Evolutionary conservation across 2,888 invertebrate genomes (phyloP), one percentile per base, ranked within the genome.

Genomic region (Bedellia somnulentella): DNA sequence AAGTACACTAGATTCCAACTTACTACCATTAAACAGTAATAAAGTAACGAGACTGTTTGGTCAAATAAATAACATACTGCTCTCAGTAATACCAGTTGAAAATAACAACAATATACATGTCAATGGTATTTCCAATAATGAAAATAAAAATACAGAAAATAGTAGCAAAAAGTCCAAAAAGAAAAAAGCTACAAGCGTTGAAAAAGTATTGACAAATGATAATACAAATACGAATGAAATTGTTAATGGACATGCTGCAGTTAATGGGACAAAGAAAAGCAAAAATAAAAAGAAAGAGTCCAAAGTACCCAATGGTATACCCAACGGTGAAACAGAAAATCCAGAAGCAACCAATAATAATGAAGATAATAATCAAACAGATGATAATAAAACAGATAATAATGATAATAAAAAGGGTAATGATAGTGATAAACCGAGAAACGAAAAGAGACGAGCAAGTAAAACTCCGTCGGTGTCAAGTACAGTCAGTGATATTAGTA

Each of bases 401-500:
- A 21, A 43, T 27, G 39, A 41, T 27, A 40, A 43, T 33, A 36
- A 29, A 2, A 34, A 41, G 30, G 16, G 26, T 10, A 26, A 30
- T 1, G 34, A 38, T 18, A 14, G 30, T 18, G 11, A 31, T 26
- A 13, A 26, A 30, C 12, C 17, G 32, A 14, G 4, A 10, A 30
- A 29, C 18, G 27, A 37, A 5, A 36, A 35, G 3, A 35, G 12
- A 40, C 36, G 4, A 52, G 47, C 9, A 45, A 58, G 52, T 30
- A 61, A 61, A 27, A 49, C 58, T 0, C 56, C 57, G 11, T 71
- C 71, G 0, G 51, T 66, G 5, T 61, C 68, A 29, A 70, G 68
- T 16, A 70, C 71, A 0, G 29, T 55, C 1, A 60, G 64, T 30
- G 68, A 71, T 30, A 55, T 57, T 50, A 66, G 62, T 29, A 49